Conservation (phyloP, 23 tunicate genomes). For the Halocynthia roretzi region DNA sequence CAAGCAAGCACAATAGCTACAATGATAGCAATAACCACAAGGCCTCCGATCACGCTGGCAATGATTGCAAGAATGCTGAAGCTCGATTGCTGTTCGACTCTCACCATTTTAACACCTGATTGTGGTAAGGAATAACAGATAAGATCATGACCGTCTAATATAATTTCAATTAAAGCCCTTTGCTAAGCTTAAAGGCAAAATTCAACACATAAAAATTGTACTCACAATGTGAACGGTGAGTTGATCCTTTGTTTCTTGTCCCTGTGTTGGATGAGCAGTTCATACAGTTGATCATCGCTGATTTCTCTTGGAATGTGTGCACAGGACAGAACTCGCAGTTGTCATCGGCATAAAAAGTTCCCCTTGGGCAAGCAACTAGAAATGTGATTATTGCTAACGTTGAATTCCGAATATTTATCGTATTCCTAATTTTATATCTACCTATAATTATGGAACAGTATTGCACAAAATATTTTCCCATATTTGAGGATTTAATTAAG, state of each 20-base stretch:
- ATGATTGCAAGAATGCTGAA: conserved; percentile 5
- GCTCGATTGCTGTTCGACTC: conserved; percentile 1
- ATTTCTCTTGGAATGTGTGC: conserved; percentile 43
- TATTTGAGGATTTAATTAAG: background rate
- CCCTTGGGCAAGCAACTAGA: conserved; percentile 61
- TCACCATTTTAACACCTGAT: conserved; percentile 24
- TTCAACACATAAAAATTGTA: background rate
- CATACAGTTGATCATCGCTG: conserved; percentile 32
- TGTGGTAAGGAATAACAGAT: background rate
- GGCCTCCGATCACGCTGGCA: conserved; percentile 4
- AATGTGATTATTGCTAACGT: background rate
- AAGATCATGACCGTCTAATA: no score
- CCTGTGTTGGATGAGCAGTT: conserved; percentile 44
- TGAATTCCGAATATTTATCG: background rate
- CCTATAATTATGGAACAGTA: background rate
- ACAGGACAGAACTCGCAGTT: conserved; percentile 74
- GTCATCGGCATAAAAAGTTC: conserved; percentile 40
- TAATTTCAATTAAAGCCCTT: background rate
- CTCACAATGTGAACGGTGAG: conserved; percentile 60
- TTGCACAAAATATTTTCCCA: background rate
- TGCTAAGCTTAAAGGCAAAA: background rate
- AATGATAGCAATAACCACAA: conserved; percentile 11
- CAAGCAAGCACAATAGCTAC: conserved; percentile 11
- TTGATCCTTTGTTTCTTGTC: conserved; percentile 43
- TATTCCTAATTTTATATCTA: background rate